Base-by-base conservation (phyloP, 2,888 invertebrate genomes). In the Drosophila suboccidentalis region DNA sequence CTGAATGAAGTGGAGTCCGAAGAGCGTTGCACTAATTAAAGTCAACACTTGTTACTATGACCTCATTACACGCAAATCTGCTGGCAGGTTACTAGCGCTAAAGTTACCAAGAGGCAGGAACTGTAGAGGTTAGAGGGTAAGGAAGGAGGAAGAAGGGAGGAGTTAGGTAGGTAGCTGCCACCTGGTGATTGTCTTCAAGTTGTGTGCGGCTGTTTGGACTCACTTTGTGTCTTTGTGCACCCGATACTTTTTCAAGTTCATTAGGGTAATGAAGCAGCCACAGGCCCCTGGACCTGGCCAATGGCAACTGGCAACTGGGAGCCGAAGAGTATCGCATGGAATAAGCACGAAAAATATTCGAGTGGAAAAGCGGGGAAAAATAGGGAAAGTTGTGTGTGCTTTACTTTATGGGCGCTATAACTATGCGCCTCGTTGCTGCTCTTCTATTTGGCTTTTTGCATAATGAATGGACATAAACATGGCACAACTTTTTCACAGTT, bases 201-300 rank as follows among this genome's bases (percentile, higher is more conserved):
- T 65, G 54, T 58, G 39, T 34, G 49, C 29, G 55, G 32, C 67
- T 67, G 69, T 62, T 71, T 64, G 57, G 50, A 50, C 79, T 68
- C 78, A 64, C 65, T 78, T 71, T 81, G 78, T 81, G 78, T 82
- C 75, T 89, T 73, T 79, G 82, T 89, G 78, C 75, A 86, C 73
- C 81, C 87, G 89, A 89, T 89, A 86, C 86, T 82, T 83, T 85
- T 87, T 86, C 89, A 86, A 89, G 86, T 86, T 86, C 86, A 86
- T 86, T 86, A 86, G 89, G 86, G 89, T 86, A 86, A 86, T 86
- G 86, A 86, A 86, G 87, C 87, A 87, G 85, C 85, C 87, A 72
- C 75, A 73, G 39, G 47, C 47, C 62, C 58, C 49, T 34, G 49
- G 38, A 39, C 54, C 58, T 47, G 44, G 44, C 62, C 57, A 58